These are phyloP conservation scores for Agriopis marginaria DNA, from an alignment of 2,888 invertebrate genomes.

Conservation along the genomic window DNA sequence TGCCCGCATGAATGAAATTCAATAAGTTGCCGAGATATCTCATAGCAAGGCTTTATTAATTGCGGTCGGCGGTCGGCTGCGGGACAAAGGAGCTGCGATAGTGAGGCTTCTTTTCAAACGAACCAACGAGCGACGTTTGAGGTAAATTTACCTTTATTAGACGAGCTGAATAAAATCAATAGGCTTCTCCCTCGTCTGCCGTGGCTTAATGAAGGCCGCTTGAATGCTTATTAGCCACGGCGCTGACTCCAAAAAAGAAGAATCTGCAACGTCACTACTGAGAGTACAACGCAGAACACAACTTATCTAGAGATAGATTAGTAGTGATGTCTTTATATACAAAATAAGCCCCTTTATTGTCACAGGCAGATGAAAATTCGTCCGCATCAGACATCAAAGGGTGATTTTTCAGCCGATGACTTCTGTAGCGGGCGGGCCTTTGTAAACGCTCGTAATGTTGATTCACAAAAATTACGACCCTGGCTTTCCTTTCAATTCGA, in stretches of 20 bases:
- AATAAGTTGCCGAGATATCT: constrained; percentile 56
- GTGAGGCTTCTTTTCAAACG: constrained; percentile 67
- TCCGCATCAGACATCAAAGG: constrained; percentile 53
- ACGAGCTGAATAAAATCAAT: constrained; percentile 77
- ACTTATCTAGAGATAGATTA: constrained; percentile 51
- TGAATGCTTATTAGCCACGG: constrained; percentile 73
- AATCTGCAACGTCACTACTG: constrained; percentile 63
- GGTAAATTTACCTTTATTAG: constrained; percentile 73
- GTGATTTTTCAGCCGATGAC: constrained; percentile 47
- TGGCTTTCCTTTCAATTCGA: constrained; percentile 45
- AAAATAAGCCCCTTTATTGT: constrained; percentile 46
- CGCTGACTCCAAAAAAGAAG: constrained; percentile 66
- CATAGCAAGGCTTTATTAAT: constrained; percentile 62
- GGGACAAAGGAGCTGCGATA: constrained; percentile 67
- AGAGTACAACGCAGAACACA: constrained; percentile 24
- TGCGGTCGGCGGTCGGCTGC: constrained; percentile 50
- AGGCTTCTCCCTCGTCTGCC: constrained; percentile 58
- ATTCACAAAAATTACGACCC: constrained; percentile 46
- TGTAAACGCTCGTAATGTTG: constrained; percentile 43
- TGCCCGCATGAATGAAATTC: constrained; percentile 44
- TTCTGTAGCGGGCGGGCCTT: constrained; percentile 45
- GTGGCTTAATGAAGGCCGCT: constrained; percentile 75
- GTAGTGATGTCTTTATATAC: constrained; percentile 53
- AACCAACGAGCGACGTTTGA: constrained; percentile 61
- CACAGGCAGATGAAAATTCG: constrained; percentile 50